Evolutionary conservation across 2,888 invertebrate genomes (phyloP).

Genomic region (Netelia fuscicornis): DNA sequence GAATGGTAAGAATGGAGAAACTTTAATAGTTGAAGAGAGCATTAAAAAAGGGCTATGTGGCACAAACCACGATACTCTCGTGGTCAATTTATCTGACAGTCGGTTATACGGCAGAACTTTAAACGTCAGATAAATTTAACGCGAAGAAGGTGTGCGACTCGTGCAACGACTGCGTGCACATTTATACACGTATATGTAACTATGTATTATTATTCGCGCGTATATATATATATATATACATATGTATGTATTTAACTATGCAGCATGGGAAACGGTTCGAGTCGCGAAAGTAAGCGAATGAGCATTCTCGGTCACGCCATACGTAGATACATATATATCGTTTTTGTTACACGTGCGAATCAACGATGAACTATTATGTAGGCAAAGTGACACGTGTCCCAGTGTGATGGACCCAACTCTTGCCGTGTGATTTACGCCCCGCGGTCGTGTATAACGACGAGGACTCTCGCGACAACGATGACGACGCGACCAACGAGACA

Average conservation of each 20-base stretch:
- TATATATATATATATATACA: background rate
- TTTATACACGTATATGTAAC: background rate
- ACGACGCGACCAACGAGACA: slow-evolving; percentile 40
- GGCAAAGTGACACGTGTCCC: slow-evolving; percentile 65
- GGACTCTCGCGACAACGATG: slow-evolving; percentile 40
- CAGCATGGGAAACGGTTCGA: slow-evolving; percentile 42
- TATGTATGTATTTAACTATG: background rate
- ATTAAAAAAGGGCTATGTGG: slow-evolving; percentile 18
- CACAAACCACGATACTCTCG: slow-evolving; percentile 39
- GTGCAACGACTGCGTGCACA: background rate
- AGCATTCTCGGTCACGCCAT: slow-evolving; percentile 29
- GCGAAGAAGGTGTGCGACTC: slow-evolving; percentile 34
- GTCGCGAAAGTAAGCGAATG: slow-evolving; percentile 42
- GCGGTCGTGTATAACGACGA: slow-evolving; percentile 60
- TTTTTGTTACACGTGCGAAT: slow-evolving; percentile 48
- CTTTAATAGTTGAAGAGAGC: slow-evolving; percentile 48
- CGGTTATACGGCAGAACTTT: slow-evolving; percentile 63
- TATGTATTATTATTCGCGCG: background rate
- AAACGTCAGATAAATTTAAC: slow-evolving; percentile 67
- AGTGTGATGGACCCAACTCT: slow-evolving; percentile 62
- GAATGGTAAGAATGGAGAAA: slow-evolving; percentile 43
- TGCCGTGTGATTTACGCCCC: slow-evolving; percentile 58
- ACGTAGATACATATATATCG: slow-evolving; percentile 21
- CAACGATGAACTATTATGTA: slow-evolving; percentile 68
- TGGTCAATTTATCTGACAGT: slow-evolving; percentile 67